Evolutionary conservation across 2,888 invertebrate species (phyloP), one percentile per base, ranked within the genome.

Genomic region (Mesorhabditis belari): DNA sequence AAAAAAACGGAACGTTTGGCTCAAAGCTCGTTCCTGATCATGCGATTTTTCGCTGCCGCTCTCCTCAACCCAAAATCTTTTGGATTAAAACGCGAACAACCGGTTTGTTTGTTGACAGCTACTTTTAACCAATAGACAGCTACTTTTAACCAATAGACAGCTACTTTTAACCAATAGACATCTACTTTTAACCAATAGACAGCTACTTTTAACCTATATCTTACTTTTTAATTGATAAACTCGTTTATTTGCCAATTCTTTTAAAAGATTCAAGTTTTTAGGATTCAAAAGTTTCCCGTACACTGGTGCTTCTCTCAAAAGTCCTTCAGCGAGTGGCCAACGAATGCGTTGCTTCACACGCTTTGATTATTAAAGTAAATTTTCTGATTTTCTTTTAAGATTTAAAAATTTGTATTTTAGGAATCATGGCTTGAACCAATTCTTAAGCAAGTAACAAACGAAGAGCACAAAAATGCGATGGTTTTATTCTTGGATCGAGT

Each of bases 11-110:
- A 73, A 29, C 70, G 75, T 27, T 70, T 80, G 19, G 78, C 80
- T 3, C 66, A 80, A 5, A 75, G 74, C 9, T 77, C 77, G 4
- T 80, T 80, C 52, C 66, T 80, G 19, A 76, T 80, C 23, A 76
- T 80, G 77, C 68, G 80, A 21, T 80, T 80, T 63, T 80, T 80
- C 61, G 77, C 80, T 0, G 77, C 80, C 3, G 80, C 80, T 12
- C 67, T 80, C 49, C 61, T 79, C 29, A 76, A 76, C 59, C 80
- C 80, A 12, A 80, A 75, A 51, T 69, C 72, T 2, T 80, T 76
- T 63, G 76, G 75, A 12, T 60, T 80, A 28, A 71, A 74, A 19
- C 62, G 70, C 49, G 78, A 76, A 27, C 70, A 75, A 21, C 77
- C 79, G 25, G 76, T 62, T 21, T 51, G 65, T 57, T 9, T n/a